Evolutionary conservation across 2,888 invertebrate species (phyloP).

Genomic region (Acronicta aceris): DNA sequence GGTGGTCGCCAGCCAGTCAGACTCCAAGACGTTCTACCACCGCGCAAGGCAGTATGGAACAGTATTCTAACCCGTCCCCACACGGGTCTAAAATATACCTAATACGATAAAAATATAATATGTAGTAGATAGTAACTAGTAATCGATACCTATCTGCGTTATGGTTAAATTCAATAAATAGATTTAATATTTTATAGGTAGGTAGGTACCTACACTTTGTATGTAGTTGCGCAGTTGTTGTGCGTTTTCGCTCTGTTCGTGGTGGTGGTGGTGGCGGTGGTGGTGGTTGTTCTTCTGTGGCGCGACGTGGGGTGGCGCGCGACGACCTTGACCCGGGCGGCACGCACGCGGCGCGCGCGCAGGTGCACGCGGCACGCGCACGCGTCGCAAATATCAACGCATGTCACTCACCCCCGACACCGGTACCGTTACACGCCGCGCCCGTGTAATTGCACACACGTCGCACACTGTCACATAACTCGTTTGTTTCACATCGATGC

Average conservation of each 20-base stretch:
- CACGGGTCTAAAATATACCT: too few relatives aligned
- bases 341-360: conserved; percentile 43
- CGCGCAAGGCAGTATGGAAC: too few relatives aligned
- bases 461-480: conserved; percentile 28
- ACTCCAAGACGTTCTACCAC: too few relatives aligned
- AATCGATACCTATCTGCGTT: too few relatives aligned
- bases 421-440: conserved; percentile 53
- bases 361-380: conserved; percentile 62
- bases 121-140: too few relatives aligned
- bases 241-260: not conserved
- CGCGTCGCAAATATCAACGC: conserved; percentile 76
- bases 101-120: too few relatives aligned
- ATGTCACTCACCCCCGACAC: conserved; percentile 76
- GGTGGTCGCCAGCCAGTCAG: too few relatives aligned
- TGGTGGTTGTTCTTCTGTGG: not conserved
- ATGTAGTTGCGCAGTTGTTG: too few relatives aligned
- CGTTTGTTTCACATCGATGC: conserved; percentile 10
- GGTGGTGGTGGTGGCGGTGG: not conserved
- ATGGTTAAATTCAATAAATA: too few relatives aligned
- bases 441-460: conserved; percentile 11
- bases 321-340: conserved; percentile 59
- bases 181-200: too few relatives aligned
- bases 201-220: too few relatives aligned
- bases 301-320: not conserved
- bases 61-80: too few relatives aligned